A percentile compares a stretch with the other conserved stretches of the same genome.
Evolutionary conservation across 2,888 invertebrate species (phyloP).

Genomic region (Acheta domesticus): DNA sequence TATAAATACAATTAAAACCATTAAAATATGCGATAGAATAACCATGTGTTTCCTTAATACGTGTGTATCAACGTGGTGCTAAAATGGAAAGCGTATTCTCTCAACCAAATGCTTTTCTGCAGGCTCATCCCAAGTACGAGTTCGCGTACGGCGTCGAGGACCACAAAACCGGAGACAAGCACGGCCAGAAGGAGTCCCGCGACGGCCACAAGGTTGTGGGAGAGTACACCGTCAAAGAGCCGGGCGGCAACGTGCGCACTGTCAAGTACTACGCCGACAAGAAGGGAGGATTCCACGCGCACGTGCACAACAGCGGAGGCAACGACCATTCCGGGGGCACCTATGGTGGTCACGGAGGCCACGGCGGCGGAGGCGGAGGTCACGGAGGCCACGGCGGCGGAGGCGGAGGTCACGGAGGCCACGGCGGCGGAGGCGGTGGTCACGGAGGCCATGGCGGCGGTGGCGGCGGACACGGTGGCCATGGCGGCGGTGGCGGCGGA

Average conservation of each 20-base stretch:
- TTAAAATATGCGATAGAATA: too few relatives aligned
- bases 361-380: neutral
- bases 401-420: neutral
- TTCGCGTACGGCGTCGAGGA: constrained; percentile 45
- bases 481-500: too few relatives aligned
- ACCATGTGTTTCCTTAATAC: too few relatives aligned
- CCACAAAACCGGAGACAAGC: constrained; percentile 49
- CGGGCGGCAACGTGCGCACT: constrained; percentile 45
- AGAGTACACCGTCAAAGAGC: constrained; percentile 46
- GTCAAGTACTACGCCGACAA: constrained; percentile 61
- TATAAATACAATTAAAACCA: too few relatives aligned
- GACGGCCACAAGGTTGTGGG: constrained; percentile 46
- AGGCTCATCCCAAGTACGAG: constrained; percentile 46
- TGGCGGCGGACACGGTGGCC: too few relatives aligned
- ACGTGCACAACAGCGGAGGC: constrained; percentile 51
- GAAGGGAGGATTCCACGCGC: constrained; percentile 67
- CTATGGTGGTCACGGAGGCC: neutral
- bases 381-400: constrained; percentile 3
- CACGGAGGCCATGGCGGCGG: neutral
- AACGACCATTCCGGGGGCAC: constrained; percentile 33
- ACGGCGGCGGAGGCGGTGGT: neutral
- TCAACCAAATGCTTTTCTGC: constrained; percentile 25
- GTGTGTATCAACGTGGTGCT: too few relatives aligned
- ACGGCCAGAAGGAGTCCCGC: constrained; percentile 48
- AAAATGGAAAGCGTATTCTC: too few relatives aligned